Evolutionary conservation across 92 coral and sea anemone genomes (phyloP).

Genomic region (Bergia sp.): DNA sequence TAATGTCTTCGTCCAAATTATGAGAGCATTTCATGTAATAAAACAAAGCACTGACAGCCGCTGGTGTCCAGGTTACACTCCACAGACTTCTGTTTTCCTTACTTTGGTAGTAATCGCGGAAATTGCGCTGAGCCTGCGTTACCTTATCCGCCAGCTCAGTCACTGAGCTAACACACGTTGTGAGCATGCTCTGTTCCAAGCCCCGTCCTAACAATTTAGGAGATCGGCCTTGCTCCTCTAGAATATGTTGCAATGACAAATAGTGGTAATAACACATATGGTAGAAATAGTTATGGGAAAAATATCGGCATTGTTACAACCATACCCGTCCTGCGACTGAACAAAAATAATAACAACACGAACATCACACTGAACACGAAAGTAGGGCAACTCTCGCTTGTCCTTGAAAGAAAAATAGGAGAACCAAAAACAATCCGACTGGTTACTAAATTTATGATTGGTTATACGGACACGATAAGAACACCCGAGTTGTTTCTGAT

Average conservation of each 20-base stretch:
- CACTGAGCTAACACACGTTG: conserved; percentile 79
- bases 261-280: no score
- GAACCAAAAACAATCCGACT: no score
- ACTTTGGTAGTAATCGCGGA: conserved; percentile 68
- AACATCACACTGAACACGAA: no score
- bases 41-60: conserved; percentile 61
- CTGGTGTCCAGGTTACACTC: conserved; percentile 73
- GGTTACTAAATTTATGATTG: no score
- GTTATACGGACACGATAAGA: no score
- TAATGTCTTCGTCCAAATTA: conserved; percentile 65
- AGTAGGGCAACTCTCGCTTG: no score
- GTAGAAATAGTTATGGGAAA: no score
- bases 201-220: conserved; percentile 25
- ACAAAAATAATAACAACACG: no score
- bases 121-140: conserved; percentile 68
- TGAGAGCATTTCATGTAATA: conserved; percentile 82
- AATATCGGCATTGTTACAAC: no score
- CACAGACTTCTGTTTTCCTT: conserved; percentile 81
- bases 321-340: no score
- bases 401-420: no score
- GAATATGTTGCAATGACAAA: background rate
- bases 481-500: no score
- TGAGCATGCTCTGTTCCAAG: conserved; percentile 68
- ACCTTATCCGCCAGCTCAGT: conserved; percentile 71
- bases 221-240: conserved; percentile 24